Evolutionary conservation across 2,113 vertebrate genomes (phyloP).

Genomic region (Sander vitreus): DNA sequence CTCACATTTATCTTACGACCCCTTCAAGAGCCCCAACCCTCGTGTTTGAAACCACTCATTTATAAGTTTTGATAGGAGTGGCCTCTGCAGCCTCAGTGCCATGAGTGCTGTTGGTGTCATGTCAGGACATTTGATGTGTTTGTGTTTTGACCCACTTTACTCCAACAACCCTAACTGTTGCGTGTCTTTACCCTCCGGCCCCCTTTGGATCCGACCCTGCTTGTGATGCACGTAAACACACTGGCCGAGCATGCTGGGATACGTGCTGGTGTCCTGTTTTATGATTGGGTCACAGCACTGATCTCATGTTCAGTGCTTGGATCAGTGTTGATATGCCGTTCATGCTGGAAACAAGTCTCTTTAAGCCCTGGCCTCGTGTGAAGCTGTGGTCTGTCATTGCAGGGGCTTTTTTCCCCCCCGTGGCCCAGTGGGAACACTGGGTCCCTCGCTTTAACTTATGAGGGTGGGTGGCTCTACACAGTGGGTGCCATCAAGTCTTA

Average conservation of each 20-base stretch:
- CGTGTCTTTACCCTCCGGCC: conserved; percentile 43
- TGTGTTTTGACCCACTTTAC: conserved; percentile 69
- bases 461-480: conserved; percentile 17
- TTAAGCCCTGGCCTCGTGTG: conserved; percentile 45
- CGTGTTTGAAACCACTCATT: not conserved
- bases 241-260: conserved; percentile 56
- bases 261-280: conserved; percentile 64
- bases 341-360: conserved; percentile 46
- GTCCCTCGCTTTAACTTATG: not conserved
- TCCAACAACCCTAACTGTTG: conserved; percentile 32
- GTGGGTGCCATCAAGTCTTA: conserved; percentile 6
- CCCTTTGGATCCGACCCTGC: conserved; percentile 40
- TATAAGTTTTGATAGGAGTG: not conserved
- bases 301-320: conserved; percentile 67
- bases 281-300: conserved; percentile 66
- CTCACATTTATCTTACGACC: not conserved
- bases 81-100: not conserved
- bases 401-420: not conserved
- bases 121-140: conserved; percentile 26
- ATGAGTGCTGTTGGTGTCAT: conserved; percentile 2
- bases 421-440: conserved; percentile 20
- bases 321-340: conserved; percentile 60
- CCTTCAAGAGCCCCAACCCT: not conserved
- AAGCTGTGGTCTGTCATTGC: conserved; percentile 25
- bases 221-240: conserved; percentile 28